Percentiles rank a stretch among this genome's conserved stretches.
Evolutionary conservation across 1,140 invertebrate species (phyloP).

Genomic region (Magallana angulata): DNA sequence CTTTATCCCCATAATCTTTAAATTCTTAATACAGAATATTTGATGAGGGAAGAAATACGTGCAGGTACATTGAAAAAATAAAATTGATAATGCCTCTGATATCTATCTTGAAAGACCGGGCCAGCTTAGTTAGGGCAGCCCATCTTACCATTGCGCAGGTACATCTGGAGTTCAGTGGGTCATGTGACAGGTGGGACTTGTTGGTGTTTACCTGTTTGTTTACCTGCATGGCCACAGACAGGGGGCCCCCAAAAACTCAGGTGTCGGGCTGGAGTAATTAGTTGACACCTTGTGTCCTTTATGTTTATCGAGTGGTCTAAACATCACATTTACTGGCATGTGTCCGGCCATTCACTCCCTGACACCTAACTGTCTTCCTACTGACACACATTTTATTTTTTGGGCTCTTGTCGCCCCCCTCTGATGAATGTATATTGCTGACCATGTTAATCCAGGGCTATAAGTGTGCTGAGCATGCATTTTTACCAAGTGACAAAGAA

Average conservation of each 20-base stretch:
- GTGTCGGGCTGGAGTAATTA: not conserved
- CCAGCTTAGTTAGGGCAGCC: too few species aligned
- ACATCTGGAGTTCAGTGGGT: not conserved
- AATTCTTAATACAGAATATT: too few species aligned
- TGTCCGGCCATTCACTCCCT: not conserved
- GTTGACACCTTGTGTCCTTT: not conserved
- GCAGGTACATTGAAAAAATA: too few species aligned
- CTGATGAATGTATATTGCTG: not conserved
- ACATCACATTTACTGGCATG: not conserved
- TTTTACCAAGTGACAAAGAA: not conserved
- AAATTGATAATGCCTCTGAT: too few species aligned
- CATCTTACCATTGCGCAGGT: not conserved
- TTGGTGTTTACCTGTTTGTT: slow-evolving; percentile 30
- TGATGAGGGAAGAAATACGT: too few species aligned
- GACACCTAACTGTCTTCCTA: not conserved
- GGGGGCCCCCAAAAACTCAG: not conserved
- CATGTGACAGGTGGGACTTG: not conserved
- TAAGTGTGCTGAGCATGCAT: not conserved
- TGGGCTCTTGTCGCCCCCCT: not conserved
- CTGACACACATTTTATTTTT: not conserved
- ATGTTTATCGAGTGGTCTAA: not conserved
- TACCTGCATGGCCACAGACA: slow-evolving; percentile 4
- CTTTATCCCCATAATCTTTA: too few species aligned
- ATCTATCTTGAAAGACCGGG: too few species aligned
- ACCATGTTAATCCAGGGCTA: not conserved